A percentile compares a stretch with the other conserved stretches of the same genome.
Evolutionary conservation across 2,888 invertebrate species (phyloP).

Genomic region (Temnothorax rugatulus): DNA sequence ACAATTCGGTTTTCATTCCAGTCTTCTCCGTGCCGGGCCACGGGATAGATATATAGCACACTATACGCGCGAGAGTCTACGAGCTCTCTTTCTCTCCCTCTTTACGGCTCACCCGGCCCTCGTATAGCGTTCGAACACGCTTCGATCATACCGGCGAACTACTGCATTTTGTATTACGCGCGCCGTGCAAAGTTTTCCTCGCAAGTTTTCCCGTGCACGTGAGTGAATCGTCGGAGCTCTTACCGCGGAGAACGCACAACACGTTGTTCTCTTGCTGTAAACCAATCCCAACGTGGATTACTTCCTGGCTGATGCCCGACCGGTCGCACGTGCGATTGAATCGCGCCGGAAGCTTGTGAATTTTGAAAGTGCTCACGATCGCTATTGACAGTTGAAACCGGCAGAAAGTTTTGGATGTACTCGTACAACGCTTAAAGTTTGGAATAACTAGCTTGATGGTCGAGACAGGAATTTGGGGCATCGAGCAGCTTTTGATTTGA

Average conservation of each 20-base stretch:
- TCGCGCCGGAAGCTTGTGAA: not conserved
- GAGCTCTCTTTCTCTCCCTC: slow-evolving; percentile 36
- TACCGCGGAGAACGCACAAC: not conserved
- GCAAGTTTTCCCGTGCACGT: not conserved
- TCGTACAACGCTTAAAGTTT: not conserved
- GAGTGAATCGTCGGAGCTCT: not conserved
- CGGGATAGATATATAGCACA: slow-evolving; percentile 71
- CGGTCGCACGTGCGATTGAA: not conserved
- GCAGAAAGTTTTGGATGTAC: not conserved
- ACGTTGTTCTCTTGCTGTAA: not conserved
- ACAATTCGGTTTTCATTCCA: slow-evolving; percentile 82
- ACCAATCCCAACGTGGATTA: slow-evolving; percentile 1
- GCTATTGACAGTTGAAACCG: slow-evolving; percentile 3
- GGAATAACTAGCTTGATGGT: not conserved
- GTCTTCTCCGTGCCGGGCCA: slow-evolving; percentile 77
- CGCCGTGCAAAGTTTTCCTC: not conserved
- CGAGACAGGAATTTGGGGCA: not conserved
- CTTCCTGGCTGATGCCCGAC: slow-evolving; percentile 5
- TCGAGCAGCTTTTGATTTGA: not conserved
- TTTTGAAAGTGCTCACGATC: not conserved
- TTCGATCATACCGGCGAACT: slow-evolving; percentile 28
- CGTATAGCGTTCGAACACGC: slow-evolving; percentile 20
- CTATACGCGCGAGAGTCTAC: slow-evolving; percentile 50
- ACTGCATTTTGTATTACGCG: slow-evolving; percentile 2
- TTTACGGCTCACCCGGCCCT: slow-evolving; percentile 35